Conservation (phyloP, 1,140 invertebrate genomes). For the Trachelipus rathkii region DNA sequence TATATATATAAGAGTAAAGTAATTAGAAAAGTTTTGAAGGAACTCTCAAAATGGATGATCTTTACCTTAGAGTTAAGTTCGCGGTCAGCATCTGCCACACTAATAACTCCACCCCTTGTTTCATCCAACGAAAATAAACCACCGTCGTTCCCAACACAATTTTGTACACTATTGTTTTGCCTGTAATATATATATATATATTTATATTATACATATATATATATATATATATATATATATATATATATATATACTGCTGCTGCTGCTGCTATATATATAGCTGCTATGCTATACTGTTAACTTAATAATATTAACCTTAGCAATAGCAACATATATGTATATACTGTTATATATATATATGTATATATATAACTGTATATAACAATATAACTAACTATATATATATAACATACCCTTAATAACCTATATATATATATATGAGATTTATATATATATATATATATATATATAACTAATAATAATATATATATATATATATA, state of each 20-base stretch:
- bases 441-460: too few species aligned
- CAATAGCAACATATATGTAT: too few species aligned
- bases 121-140: neutral
- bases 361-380: too few species aligned
- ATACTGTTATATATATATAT: too few species aligned
- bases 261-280: too few species aligned
- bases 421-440: too few species aligned
- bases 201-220: conserved; percentile 18
- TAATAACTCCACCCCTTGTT: neutral
- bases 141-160: neutral
- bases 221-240: conserved; percentile 17
- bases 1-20: neutral
- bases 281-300: too few species aligned
- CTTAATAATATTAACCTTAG: too few species aligned
- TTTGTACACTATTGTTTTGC: neutral
- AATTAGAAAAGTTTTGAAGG: neutral
- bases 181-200: conserved; percentile 8
- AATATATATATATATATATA: too few species aligned
- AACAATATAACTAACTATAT: too few species aligned
- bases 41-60: neutral
- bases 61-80: neutral
- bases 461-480: too few species aligned
- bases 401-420: too few species aligned
- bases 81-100: neutral
- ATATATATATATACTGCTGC: conserved; percentile 12